Percentiles rank a stretch among this genome's conserved stretches.
Conservation (phyloP, 2,888 invertebrate genomes). For the Stenodema calcarata region DNA sequence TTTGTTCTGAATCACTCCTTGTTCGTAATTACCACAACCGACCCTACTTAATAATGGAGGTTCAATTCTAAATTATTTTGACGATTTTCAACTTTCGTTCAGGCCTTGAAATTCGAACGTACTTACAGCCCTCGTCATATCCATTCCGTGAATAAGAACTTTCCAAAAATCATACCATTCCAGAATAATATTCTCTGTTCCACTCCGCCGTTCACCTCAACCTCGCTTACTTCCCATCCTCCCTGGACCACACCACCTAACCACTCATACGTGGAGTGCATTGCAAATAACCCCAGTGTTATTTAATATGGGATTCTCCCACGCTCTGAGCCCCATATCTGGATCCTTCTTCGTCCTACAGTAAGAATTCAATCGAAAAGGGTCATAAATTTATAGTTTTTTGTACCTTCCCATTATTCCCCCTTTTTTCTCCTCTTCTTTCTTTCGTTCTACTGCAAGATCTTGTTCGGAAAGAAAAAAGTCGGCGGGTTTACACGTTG, state of each 20-base stretch:
- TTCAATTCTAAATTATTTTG: no score
- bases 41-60: no score
- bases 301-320: background rate
- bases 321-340: background rate
- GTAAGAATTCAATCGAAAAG: background rate
- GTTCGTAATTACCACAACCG: no score
- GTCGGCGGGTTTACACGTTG: background rate
- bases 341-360: background rate
- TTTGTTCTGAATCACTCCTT: no score
- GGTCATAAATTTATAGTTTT: background rate
- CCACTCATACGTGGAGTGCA: background rate
- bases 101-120: no score
- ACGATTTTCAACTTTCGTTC: no score
- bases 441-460: background rate
- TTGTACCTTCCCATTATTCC: background rate
- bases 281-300: background rate
- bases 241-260: background rate
- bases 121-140: no score
- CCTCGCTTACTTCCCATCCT: background rate
- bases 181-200: no score
- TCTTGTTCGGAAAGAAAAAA: background rate
- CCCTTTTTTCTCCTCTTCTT: background rate
- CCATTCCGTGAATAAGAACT: no score
- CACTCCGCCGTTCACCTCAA: no score
- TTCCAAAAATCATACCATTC: no score